phyloP scores from a whole-genome alignment of 64 coral and sea anemone genomes.

The Stichodactyla helianthus region DNA sequence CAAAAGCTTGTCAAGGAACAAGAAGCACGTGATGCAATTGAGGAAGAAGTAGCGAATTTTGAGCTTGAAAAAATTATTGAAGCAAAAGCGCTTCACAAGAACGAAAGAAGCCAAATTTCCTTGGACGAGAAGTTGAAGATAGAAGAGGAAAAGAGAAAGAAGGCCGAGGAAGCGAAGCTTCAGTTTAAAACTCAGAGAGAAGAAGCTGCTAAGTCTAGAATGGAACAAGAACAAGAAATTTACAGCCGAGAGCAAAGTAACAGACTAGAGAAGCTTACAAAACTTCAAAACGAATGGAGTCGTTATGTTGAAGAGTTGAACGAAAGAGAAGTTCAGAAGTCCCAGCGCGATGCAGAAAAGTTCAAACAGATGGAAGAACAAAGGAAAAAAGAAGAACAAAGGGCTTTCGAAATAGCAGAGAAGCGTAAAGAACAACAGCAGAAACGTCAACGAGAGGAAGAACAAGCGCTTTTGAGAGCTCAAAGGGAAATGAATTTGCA shows the following conservation, averaged over 20 bases:
- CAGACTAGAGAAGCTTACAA: conserved; percentile 6
- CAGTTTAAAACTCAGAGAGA: conserved; percentile 19
- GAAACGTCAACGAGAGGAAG: conserved; percentile 18
- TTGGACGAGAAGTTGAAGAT: background rate
- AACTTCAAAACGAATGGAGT: conserved; percentile 19
- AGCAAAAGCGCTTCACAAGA: conserved; percentile 6
- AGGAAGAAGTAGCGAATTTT: background rate
- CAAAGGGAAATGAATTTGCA: conserved; percentile 19
- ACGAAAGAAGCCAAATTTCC: background rate
- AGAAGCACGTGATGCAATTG: background rate
- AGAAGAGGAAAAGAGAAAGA: conserved; percentile 7
- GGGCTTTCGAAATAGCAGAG: conserved; percentile 10
- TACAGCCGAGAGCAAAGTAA: background rate
- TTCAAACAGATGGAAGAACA: background rate
- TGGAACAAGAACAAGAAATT: conserved; percentile 17
- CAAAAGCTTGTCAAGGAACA: background rate
- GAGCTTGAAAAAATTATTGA: conserved; percentile 20
- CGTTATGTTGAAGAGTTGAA: conserved; percentile 15
- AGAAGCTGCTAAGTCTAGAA: conserved; percentile 10
- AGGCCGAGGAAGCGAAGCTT: background rate
- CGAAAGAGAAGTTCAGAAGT: background rate
- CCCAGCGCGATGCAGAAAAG: background rate
- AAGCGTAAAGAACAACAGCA: conserved; percentile 23
- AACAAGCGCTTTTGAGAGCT: conserved; percentile 15
- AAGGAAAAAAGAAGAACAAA: conserved; percentile 20